Evolutionary conservation across 2,888 invertebrate genomes (phyloP), one percentile per base, ranked within the genome.

Genomic region (Limnephilus marmoratus): DNA sequence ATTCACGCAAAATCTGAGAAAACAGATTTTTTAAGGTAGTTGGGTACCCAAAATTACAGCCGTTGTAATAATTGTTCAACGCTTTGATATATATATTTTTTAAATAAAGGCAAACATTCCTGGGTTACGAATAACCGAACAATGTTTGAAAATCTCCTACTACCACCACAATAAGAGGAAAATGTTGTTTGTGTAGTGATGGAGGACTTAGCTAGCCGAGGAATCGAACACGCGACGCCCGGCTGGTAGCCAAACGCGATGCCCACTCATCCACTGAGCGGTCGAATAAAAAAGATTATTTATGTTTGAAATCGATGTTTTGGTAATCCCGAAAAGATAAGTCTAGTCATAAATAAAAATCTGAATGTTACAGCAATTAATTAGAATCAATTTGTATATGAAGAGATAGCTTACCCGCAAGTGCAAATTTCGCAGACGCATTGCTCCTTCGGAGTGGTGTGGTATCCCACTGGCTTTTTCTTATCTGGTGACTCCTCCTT

Each of bases 351-450:
- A 68, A 24, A 24, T 7, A 68, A 68, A n/a, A 68, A 68, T 9
- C 24, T 24, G 68, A 68, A n/a, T 24, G 24, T 68, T n/a, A n/a
- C n/a, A 68, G 9, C 18, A 68, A 68, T 68, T 31, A 68, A 68
- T 68, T 68, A 68, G 24, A n/a, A 24, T 24, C 24, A 68, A 68
- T 68, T 24, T 68, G 24, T 68, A 9, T 18, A 53, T 18, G 53
- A 53, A 18, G 53, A 53, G 53, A 53, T 68, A 13, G 97, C 98
- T 97, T 95, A 98, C 98, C 98, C 98, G 96, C 98, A 98, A 94
- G 98, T 98, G 95, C 98, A 98, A 93, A 98, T 97, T 96, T 98
- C 98, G 95, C 98, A 98, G 94, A 98, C 98, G 95, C 98, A 98
- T 95, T 98, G 98, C 94, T 98, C 98, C 94, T 95, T 95, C 83